Evolutionary conservation across 2,888 invertebrate genomes (phyloP).

Genomic region (Cephalotes varians): DNA sequence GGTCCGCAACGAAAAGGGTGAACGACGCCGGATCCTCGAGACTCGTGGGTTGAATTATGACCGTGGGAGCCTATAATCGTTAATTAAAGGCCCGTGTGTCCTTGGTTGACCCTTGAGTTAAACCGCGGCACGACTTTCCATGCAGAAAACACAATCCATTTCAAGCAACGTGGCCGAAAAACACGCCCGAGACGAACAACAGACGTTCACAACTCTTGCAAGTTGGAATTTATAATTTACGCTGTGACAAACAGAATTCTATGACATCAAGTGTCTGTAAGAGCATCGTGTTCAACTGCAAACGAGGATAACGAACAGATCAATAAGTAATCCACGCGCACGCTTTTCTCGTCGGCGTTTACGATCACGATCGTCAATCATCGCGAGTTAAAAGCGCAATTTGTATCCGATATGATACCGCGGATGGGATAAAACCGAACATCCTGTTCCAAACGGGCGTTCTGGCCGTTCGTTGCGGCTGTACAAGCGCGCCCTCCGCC

Average conservation of each 20-base stretch:
- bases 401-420: conserved; percentile 71
- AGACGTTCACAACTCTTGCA: neutral
- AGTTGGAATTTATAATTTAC: neutral
- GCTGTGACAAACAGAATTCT: neutral
- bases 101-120: conserved; percentile 48
- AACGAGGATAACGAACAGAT: conserved; percentile 5
- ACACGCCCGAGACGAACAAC: neutral
- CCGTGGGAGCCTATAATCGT: conserved; percentile 70
- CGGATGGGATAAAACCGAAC: conserved; percentile 69
- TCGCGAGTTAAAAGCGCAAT: conserved; percentile 70
- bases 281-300: neutral
- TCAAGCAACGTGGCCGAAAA: conserved; percentile 1
- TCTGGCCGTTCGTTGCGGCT: conserved; percentile 56
- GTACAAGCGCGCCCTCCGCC: conserved; percentile 54
- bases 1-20: conserved; percentile 56
- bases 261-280: neutral
- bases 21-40: conserved; percentile 54
- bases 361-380: conserved; percentile 63
- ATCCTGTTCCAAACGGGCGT: conserved; percentile 73
- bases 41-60: conserved; percentile 70
- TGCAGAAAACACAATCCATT: conserved; percentile 23
- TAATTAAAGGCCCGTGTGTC: conserved; percentile 67
- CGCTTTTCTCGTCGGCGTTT: conserved; percentile 6
- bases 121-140: conserved; percentile 31
- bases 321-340: conserved; percentile 24